phyloP scores from a whole-genome alignment of 53 echinoderm and acorn worm species.

The Paelopatides confundens region DNA sequence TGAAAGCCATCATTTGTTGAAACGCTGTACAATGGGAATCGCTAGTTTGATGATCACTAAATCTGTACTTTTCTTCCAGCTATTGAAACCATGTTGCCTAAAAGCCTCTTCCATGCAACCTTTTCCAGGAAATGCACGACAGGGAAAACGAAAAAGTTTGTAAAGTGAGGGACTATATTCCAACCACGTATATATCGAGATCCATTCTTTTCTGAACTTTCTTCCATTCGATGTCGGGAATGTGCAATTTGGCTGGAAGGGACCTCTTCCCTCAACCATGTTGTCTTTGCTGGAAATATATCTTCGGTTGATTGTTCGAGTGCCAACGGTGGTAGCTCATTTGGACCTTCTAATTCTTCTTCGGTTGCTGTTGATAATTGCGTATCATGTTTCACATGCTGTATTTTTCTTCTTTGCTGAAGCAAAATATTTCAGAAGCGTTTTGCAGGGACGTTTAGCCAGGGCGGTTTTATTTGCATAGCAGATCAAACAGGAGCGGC shows the following conservation, averaged over 20 bases:
- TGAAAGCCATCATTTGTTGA: constrained; percentile 13
- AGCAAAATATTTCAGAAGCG: too few species aligned
- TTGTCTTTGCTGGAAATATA: too few species aligned
- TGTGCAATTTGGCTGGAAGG: neutral
- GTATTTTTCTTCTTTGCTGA: too few species aligned
- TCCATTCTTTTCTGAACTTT: neutral
- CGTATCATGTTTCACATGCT: too few species aligned
- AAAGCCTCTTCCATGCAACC: constrained; percentile 25
- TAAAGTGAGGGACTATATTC: neutral
- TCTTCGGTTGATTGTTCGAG: too few species aligned
- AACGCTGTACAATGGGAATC: constrained; percentile 8
- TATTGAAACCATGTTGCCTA: constrained; percentile 32
- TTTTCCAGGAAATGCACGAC: constrained; percentile 35
- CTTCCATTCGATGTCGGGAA: neutral
- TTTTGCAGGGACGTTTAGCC: too few species aligned
- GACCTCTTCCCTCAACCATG: too few species aligned
- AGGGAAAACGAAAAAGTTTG: constrained; percentile 38
- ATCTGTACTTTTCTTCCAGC: constrained; percentile 8
- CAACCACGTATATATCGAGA: neutral
- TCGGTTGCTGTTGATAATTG: too few species aligned
- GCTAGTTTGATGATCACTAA: constrained; percentile 21
- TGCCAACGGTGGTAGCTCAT: too few species aligned
- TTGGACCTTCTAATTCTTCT: too few species aligned
- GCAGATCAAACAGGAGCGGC: too few species aligned
- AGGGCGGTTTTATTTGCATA: too few species aligned